Conservation (phyloP, 2,113 vertebrate genomes). For the Talpa occidentalis region DNA sequence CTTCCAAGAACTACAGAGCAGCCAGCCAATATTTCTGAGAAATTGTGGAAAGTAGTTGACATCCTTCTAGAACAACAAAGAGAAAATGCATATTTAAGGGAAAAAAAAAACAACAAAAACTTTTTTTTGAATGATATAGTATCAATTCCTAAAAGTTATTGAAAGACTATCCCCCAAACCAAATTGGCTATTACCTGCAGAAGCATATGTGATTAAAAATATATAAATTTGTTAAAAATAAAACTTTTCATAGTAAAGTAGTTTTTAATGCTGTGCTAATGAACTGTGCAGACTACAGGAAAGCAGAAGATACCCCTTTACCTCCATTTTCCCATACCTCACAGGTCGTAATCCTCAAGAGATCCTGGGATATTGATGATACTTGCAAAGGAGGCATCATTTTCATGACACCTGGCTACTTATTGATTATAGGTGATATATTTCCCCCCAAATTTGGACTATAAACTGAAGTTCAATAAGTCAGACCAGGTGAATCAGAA, state of each 20-base stretch:
- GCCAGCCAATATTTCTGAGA: constrained; percentile 11
- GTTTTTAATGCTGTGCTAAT: background rate
- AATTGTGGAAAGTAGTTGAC: background rate
- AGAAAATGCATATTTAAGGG: background rate
- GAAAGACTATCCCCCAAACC: background rate
- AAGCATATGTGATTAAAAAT: background rate
- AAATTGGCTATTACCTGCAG: background rate
- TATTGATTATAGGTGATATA: background rate
- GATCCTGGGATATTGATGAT: background rate
- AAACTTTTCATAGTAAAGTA: background rate
- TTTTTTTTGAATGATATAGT: background rate
- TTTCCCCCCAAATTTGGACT: background rate
- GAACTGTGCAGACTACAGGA: background rate
- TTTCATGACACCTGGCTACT: background rate
- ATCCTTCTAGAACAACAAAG: background rate
- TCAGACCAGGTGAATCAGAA: background rate
- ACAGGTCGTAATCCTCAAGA: background rate
- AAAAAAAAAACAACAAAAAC: background rate
- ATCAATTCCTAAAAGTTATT: constrained; percentile 15
- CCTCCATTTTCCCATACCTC: background rate
- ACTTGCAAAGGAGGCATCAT: background rate
- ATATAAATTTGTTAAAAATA: background rate
- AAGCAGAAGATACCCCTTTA: background rate
- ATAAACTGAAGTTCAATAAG: background rate
- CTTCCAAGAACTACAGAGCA: constrained; percentile 9